Evolutionary conservation across 2,113 vertebrate species (phyloP), one percentile per base, ranked within the genome.

Genomic region (Grantiella picta): DNA sequence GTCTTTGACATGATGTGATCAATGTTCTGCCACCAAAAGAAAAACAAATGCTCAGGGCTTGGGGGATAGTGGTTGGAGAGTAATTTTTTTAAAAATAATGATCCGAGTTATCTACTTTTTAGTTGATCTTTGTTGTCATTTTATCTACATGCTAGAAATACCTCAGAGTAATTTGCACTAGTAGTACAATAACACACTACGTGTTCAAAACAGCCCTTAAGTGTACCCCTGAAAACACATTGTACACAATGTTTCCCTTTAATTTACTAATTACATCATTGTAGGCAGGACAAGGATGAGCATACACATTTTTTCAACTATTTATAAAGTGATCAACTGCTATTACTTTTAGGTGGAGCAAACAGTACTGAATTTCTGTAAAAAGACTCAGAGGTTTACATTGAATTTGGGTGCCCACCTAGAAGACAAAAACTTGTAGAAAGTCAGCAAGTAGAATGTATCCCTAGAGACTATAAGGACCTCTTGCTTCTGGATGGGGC

Each of bases 271-370:
- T 52, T 45, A 42, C 21, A 33, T 50, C 9, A 19, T 33, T 64
- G 6, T 52, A 81, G 33, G 57, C 7, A 36, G 20, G 17, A n/a
- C 0, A 0, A 40, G 13, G 12, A 29, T 0, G 1, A 63, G 3
- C 22, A 53, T 23, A 31, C 3, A 28, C 7, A 10, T 92, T 82
- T 73, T 86, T 63, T 40, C 42, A 79, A 22, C 4, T 33, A 19
- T 28, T 49, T 71, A 9, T 44, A 36, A 28, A 63, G 9, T 33
- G 33, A 75, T 8, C 5, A 91, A 52, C 72, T 77, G 11, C 24
- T 61, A 50, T 6, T 87, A 28, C 12, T 66, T 77, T 65, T 24
- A 68, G 33, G 20, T 47, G 47, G 9, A 87, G 31, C 8, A 87
- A 86, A 49, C 1, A 36, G 27, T 44, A 40, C 8, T 24, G 9